phyloP scores from a whole-genome alignment of 1,140 invertebrate species.

The Proales similis region DNA sequence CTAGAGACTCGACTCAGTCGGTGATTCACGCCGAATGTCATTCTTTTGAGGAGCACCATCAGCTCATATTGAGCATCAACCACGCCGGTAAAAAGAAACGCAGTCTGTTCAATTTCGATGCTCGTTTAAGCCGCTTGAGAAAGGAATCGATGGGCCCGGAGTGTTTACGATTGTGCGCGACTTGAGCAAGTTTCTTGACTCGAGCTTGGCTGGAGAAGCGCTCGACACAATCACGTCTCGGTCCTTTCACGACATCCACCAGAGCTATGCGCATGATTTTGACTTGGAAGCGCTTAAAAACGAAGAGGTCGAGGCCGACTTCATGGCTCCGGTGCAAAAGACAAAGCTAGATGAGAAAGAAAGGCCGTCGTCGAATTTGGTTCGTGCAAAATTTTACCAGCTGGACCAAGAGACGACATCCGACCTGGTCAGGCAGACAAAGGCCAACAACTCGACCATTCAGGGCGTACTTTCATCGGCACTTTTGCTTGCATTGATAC shows the following conservation, averaged over 20 bases:
- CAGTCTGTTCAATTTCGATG: not conserved
- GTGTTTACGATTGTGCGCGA: constrained; percentile 1
- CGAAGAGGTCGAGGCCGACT: not conserved
- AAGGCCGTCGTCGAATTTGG: not conserved
- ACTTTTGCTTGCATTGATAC: not conserved
- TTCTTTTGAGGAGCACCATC: constrained; percentile 8
- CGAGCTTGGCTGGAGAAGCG: not conserved
- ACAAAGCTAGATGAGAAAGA: not conserved
- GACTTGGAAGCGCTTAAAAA: not conserved
- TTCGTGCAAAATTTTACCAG: constrained; percentile 34
- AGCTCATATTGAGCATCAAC: constrained; percentile 4
- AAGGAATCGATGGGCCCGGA: constrained; percentile 24
- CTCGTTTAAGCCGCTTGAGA: not conserved
- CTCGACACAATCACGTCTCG: not conserved
- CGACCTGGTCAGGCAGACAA: not conserved
- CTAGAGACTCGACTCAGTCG: not conserved
- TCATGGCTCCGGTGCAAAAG: constrained; percentile 1
- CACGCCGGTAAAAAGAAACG: constrained; percentile 8
- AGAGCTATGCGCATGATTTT: not conserved
- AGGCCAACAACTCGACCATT: constrained; percentile 1
- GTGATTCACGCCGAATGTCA: constrained; percentile 7
- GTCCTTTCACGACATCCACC: constrained; percentile 9
- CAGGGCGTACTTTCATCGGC: constrained; percentile 16
- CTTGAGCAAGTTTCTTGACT: constrained; percentile 15
- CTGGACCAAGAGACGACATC: not conserved